These are phyloP conservation scores for Diorhabda carinulata DNA, from an alignment of 1,140 invertebrate species.

Conservation along the genomic window DNA sequence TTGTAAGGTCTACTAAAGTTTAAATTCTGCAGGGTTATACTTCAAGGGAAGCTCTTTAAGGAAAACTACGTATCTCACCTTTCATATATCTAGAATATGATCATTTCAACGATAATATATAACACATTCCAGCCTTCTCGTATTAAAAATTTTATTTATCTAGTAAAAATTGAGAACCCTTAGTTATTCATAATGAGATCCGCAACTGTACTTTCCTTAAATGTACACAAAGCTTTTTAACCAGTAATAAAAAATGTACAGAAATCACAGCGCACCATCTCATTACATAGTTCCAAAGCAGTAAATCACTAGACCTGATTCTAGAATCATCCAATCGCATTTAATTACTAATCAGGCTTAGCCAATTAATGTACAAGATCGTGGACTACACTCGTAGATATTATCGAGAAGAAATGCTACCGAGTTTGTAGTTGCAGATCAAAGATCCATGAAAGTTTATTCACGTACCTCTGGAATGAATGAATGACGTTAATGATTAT, in stretches of 20 bases:
- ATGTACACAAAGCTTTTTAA: constrained; percentile 17
- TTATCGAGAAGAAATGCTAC: constrained; percentile 23
- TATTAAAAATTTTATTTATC: too few relatives aligned
- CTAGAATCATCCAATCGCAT: constrained; percentile 24
- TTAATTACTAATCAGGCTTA: constrained; percentile 37
- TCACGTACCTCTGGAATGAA: too few relatives aligned
- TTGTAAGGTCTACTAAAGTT: too few relatives aligned
- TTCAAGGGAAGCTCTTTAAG: too few relatives aligned
- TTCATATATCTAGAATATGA: too few relatives aligned
- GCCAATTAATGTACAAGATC: constrained; percentile 37
- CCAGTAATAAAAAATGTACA: constrained; percentile 11
- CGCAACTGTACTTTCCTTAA: constrained; percentile 6
- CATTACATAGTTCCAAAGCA: constrained; percentile 20
- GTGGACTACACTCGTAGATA: constrained; percentile 31
- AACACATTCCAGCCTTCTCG: too few relatives aligned
- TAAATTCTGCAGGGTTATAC: too few relatives aligned
- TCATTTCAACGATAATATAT: too few relatives aligned
- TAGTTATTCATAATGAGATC: not conserved
- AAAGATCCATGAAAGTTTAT: too few relatives aligned
- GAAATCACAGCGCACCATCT: constrained; percentile 23
- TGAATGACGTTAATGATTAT: too few relatives aligned
- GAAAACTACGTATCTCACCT: too few relatives aligned
- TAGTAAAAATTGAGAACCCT: too few relatives aligned
- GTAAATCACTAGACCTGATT: constrained; percentile 26
- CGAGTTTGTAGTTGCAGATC: not conserved